Evolutionary conservation across 2,888 invertebrate species (phyloP).

Genomic region (Sisyra nigra): DNA sequence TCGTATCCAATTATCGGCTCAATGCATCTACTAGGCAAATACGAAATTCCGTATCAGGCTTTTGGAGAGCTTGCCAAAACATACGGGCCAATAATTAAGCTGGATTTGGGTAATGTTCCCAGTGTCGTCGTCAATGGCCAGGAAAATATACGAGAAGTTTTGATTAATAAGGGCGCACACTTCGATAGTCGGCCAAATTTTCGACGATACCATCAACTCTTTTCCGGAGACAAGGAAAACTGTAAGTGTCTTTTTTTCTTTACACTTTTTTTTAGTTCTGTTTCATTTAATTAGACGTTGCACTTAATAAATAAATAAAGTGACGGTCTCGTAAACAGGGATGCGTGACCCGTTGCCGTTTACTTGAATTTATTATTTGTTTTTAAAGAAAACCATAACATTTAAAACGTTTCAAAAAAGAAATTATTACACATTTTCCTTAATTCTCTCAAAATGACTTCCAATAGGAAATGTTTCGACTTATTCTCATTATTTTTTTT

Average conservation of each 20-base stretch:
- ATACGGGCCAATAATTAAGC: conserved; percentile 35
- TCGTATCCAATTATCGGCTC: conserved; percentile 39
- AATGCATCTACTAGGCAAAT: conserved; percentile 35
- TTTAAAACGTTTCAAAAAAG: too few relatives aligned
- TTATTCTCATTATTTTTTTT: too few relatives aligned
- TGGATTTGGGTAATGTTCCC: conserved; percentile 36
- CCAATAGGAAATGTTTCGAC: too few relatives aligned
- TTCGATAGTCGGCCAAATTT: conserved; percentile 51
- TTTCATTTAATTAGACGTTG: not conserved
- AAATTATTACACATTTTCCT: too few relatives aligned
- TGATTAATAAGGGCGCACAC: conserved; percentile 37
- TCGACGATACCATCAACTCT: conserved; percentile 40
- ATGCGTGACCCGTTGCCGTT: conserved; percentile 4
- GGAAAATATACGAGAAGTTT: conserved; percentile 38
- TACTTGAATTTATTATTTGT: not conserved
- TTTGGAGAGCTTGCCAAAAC: conserved; percentile 32
- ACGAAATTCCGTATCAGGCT: conserved; percentile 41
- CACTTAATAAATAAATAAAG: not conserved
- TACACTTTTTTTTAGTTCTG: not conserved
- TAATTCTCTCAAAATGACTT: too few relatives aligned
- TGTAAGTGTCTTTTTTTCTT: conserved; percentile 33
- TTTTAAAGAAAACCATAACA: too few relatives aligned
- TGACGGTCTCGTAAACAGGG: conserved; percentile 5
- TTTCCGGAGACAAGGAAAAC: conserved; percentile 46
- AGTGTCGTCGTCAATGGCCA: conserved; percentile 40